Conservation (phyloP, 1,140 invertebrate genomes). For the Antheraea mylitta region DNA sequence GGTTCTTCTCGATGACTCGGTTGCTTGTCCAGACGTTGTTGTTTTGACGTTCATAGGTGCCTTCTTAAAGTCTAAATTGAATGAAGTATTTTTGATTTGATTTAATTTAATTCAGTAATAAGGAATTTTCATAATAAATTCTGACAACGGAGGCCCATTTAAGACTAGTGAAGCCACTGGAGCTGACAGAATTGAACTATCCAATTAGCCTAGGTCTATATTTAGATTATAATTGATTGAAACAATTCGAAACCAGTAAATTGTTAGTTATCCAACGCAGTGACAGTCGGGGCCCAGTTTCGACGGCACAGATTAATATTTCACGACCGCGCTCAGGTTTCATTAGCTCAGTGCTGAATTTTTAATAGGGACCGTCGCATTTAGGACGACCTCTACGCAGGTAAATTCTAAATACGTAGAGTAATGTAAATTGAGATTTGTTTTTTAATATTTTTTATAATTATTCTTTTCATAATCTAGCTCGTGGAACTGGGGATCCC, state of each 20-base stretch:
- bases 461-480: no score
- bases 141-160: no score
- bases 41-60: no score
- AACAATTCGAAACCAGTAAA: not conserved
- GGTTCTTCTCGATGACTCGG: no score
- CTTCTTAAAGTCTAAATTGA: no score
- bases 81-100: no score
- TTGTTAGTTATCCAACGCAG: constrained; percentile 1
- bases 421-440: not conserved
- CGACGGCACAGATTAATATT: constrained; percentile 11
- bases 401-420: not conserved
- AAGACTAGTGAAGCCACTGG: no score
- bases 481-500: no score
- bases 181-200: not conserved
- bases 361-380: constrained; percentile 7
- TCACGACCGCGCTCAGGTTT: constrained; percentile 11
- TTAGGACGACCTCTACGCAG: not conserved
- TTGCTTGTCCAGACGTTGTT: no score
- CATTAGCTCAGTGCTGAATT: constrained; percentile 17
- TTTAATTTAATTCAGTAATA: no score
- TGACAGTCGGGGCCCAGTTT: constrained; percentile 10
- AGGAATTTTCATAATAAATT: no score
- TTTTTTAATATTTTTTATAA: not conserved
- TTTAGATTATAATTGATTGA: not conserved
- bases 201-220: not conserved